Conservation (phyloP, 2,888 invertebrate genomes). For the Stenichneumon culpator region DNA sequence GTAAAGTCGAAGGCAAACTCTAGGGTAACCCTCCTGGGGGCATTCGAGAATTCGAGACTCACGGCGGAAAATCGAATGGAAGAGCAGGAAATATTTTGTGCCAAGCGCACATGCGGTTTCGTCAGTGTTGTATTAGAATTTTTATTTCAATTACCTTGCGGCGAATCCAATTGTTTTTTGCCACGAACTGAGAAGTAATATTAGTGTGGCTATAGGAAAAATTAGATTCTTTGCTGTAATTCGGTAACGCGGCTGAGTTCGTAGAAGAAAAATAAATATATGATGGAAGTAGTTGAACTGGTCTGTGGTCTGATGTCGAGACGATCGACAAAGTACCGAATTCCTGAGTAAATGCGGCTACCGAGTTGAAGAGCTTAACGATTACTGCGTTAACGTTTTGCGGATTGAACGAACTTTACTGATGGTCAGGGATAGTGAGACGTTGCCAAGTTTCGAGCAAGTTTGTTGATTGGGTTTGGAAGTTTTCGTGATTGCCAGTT, state of each 20-base stretch:
- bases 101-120: not conserved
- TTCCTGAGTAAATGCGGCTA: slow-evolving; percentile 4
- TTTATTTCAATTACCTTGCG: not conserved
- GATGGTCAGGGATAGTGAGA: not conserved
- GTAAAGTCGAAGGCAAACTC: not conserved
- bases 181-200: not conserved
- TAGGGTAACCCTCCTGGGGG: not conserved
- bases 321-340: not conserved
- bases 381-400: slow-evolving; percentile 4
- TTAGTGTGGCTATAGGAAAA: not conserved
- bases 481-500: slow-evolving; percentile 1
- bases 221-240: too few species aligned
- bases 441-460: not conserved
- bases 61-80: not conserved
- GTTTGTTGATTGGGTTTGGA: not conserved
- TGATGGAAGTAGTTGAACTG: slow-evolving; percentile 9
- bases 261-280: not conserved
- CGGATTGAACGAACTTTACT: slow-evolving; percentile 15
- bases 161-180: not conserved
- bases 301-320: slow-evolving; percentile 25
- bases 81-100: not conserved
- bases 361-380: not conserved
- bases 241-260: too few species aligned
- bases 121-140: not conserved
- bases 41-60: not conserved